phyloP scores from a whole-genome alignment of 2,888 invertebrate genomes.

The Cyaniris semiargus region DNA sequence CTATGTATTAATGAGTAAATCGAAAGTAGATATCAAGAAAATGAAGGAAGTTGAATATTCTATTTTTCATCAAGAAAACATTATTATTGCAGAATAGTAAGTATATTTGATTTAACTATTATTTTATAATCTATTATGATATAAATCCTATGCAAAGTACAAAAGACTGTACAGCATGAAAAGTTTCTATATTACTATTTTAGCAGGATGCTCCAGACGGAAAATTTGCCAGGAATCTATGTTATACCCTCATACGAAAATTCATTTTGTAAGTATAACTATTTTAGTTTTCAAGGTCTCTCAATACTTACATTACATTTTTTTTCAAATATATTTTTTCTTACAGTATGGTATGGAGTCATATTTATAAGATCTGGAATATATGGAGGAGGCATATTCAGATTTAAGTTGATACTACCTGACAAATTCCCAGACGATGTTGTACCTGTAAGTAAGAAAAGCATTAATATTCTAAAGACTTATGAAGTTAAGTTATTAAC shows the following conservation, averaged over 20 bases:
- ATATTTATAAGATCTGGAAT: constrained; percentile 93
- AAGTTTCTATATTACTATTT: constrained; percentile 51
- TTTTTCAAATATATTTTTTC: constrained; percentile 35
- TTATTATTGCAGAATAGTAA: constrained; percentile 96
- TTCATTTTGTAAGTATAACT: constrained; percentile 85
- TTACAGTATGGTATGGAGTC: constrained; percentile 94
- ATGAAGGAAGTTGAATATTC: constrained; percentile 85
- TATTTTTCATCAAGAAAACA: constrained; percentile 92
- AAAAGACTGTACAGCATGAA: background rate
- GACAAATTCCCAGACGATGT: constrained; percentile 92
- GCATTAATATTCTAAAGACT: background rate
- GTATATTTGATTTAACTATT: constrained; percentile 52
- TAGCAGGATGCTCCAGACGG: constrained; percentile 91
- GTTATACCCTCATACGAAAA: constrained; percentile 94
- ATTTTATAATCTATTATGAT: background rate
- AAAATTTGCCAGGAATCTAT: constrained; percentile 93
- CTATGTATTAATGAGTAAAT: constrained; percentile 58
- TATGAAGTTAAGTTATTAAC: no score
- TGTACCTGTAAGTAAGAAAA: constrained; percentile 85
- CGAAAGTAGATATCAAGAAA: constrained; percentile 69
- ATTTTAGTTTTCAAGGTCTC: background rate
- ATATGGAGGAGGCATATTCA: constrained; percentile 94
- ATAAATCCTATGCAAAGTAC: background rate
- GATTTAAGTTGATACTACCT: constrained; percentile 92
- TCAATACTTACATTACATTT: background rate